phyloP scores from a whole-genome alignment of 2,888 invertebrate genomes.

The Polymixis lichenea region DNA sequence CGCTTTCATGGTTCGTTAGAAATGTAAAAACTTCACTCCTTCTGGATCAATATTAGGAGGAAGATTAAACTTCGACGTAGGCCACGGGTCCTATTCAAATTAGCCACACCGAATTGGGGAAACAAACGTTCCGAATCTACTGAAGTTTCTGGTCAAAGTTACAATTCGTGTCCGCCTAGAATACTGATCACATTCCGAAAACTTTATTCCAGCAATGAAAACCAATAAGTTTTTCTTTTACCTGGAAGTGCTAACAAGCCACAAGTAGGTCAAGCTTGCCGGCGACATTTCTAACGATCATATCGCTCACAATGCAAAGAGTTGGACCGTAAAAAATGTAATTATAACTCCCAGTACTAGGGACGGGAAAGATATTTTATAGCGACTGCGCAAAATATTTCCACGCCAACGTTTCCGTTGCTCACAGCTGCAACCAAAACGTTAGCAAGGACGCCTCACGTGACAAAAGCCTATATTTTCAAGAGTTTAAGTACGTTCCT shows the following conservation, averaged over 20 bases:
- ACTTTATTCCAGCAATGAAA: constrained; percentile 60
- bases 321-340: constrained; percentile 66
- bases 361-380: constrained; percentile 56
- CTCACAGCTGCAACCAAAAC: constrained; percentile 50
- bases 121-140: constrained; percentile 72
- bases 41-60: constrained; percentile 81
- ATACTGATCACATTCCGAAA: constrained; percentile 71
- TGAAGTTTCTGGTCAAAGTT: constrained; percentile 75
- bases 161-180: constrained; percentile 68
- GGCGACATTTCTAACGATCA: constrained; percentile 70
- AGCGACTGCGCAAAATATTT: constrained; percentile 57
- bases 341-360: constrained; percentile 61
- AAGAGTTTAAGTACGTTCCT: constrained; percentile 19
- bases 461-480: constrained; percentile 45
- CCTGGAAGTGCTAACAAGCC: constrained; percentile 66
- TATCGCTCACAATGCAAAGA: constrained; percentile 66
- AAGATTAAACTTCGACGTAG: constrained; percentile 81
- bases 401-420: constrained; percentile 57
- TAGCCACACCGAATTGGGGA: constrained; percentile 74
- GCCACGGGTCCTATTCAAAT: constrained; percentile 77
- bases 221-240: constrained; percentile 66
- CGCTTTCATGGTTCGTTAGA: constrained; percentile 82
- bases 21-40: constrained; percentile 83
- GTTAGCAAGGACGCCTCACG: constrained; percentile 35
- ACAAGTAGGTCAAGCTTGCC: constrained; percentile 69